phyloP scores from a whole-genome alignment of 2,888 invertebrate species.

The Rosalia funebris region DNA sequence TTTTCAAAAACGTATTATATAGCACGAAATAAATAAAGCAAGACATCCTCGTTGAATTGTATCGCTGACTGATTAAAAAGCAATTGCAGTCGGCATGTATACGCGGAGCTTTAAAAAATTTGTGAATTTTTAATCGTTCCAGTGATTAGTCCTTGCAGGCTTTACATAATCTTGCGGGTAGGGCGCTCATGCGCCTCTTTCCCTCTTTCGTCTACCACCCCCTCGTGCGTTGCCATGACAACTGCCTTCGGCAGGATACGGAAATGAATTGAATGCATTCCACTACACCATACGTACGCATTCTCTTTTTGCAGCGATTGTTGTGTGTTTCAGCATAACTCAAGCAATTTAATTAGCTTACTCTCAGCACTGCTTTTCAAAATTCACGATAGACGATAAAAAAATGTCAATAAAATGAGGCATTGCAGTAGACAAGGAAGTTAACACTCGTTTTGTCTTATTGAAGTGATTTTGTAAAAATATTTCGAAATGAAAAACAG shows the following conservation, averaged over 20 bases:
- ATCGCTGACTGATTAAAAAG: constrained; percentile 25
- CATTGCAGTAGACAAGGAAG: not conserved
- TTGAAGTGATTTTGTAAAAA: not conserved
- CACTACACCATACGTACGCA: constrained; percentile 31
- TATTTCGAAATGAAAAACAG: not conserved
- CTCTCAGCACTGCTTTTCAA: not conserved
- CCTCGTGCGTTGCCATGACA: constrained; percentile 39
- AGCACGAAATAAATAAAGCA: not conserved
- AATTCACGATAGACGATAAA: not conserved
- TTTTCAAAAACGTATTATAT: not conserved
- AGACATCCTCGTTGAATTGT: constrained; percentile 10
- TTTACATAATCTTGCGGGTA: constrained; percentile 14
- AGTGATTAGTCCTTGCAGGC: constrained; percentile 47
- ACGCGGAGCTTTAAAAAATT: constrained; percentile 27
- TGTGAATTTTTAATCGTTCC: constrained; percentile 50
- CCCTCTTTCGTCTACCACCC: constrained; percentile 30
- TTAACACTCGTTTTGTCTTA: not conserved
- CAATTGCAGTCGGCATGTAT: constrained; percentile 15
- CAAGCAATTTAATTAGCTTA: constrained; percentile 26
- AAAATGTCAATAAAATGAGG: not conserved
- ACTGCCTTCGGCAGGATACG: constrained; percentile 43
- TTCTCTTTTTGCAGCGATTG: constrained; percentile 28
- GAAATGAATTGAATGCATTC: constrained; percentile 42
- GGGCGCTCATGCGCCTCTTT: constrained; percentile 14
- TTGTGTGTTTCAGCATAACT: constrained; percentile 29